phyloP scores from a whole-genome alignment of 1,140 invertebrate species.

The Cotesia chilonis region DNA sequence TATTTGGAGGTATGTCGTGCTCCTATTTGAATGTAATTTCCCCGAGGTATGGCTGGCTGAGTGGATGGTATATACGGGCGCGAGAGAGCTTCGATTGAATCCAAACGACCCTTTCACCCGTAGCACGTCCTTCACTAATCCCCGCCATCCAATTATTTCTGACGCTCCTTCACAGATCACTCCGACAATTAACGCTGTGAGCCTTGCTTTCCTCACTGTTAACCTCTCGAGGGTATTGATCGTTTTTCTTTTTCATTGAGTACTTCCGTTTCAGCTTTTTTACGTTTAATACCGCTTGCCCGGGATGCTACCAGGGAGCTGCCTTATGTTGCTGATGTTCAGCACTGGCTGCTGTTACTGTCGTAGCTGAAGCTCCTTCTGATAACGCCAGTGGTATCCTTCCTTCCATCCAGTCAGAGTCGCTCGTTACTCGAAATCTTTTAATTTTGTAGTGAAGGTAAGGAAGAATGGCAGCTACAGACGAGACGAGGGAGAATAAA shows the following conservation, averaged over 20 bases:
- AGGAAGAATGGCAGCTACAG: not conserved
- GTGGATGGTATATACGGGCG: too few relatives aligned
- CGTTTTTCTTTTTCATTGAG: conserved; percentile 29
- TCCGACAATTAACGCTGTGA: conserved; percentile 55
- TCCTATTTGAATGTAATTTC: conserved; percentile 40
- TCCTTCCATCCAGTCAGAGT: not conserved
- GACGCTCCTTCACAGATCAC: conserved; percentile 49
- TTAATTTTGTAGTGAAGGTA: conserved; percentile 9
- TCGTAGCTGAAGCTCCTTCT: conserved; percentile 4
- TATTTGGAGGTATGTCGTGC: conserved; percentile 14
- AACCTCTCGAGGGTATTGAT: conserved; percentile 34
- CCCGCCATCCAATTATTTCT: conserved; percentile 59
- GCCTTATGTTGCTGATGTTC: not conserved
- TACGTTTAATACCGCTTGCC: not conserved
- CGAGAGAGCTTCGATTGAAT: conserved; percentile 51
- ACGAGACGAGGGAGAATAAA: not conserved
- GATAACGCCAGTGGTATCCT: not conserved
- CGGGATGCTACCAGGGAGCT: too few relatives aligned
- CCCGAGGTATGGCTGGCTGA: conserved; percentile 21
- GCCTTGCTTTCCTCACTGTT: conserved; percentile 40
- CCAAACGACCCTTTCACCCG: conserved; percentile 44
- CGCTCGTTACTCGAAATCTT: conserved; percentile 22
- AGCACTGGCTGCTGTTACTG: conserved; percentile 2
- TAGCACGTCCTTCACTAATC: conserved; percentile 45
- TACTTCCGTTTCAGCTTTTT: conserved; percentile 10